Conservation (phyloP, 2,797 vertebrate species). For the Okamejei kenojei region DNA sequence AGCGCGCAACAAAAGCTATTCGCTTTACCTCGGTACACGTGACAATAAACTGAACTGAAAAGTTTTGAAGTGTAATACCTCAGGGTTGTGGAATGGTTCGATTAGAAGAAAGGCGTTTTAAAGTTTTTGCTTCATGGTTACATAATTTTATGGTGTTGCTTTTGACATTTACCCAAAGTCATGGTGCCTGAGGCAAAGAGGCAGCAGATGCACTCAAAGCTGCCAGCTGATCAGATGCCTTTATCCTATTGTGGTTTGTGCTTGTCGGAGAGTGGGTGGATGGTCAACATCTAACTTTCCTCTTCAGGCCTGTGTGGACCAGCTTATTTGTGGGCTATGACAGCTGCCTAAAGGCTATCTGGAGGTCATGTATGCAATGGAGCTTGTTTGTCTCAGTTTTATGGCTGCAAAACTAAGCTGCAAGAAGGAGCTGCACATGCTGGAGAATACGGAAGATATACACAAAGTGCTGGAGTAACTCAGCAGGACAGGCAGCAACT, state of each 20-base stretch:
- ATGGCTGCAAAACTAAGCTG: background rate
- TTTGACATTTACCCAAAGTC: background rate
- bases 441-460: too few relatives aligned
- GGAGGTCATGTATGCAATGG: background rate
- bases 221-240: background rate
- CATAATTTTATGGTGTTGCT: background rate
- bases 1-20: too few relatives aligned
- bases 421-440: too few relatives aligned
- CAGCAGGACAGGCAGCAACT: background rate
- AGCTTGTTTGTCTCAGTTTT: background rate
- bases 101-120: background rate
- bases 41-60: too few relatives aligned
- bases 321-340: background rate
- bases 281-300: background rate
- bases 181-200: background rate
- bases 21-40: too few relatives aligned
- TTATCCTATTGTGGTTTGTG: background rate
- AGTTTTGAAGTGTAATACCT: too few relatives aligned
- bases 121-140: background rate
- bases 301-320: background rate
- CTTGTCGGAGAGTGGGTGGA: background rate
- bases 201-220: background rate
- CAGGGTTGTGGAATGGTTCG: too few relatives aligned
- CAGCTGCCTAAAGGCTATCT: conserved; percentile 1
- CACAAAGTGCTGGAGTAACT: too few relatives aligned